Evolutionary conservation across 1,140 invertebrate species (phyloP).

Genomic region (Conopomorpha cramerella): DNA sequence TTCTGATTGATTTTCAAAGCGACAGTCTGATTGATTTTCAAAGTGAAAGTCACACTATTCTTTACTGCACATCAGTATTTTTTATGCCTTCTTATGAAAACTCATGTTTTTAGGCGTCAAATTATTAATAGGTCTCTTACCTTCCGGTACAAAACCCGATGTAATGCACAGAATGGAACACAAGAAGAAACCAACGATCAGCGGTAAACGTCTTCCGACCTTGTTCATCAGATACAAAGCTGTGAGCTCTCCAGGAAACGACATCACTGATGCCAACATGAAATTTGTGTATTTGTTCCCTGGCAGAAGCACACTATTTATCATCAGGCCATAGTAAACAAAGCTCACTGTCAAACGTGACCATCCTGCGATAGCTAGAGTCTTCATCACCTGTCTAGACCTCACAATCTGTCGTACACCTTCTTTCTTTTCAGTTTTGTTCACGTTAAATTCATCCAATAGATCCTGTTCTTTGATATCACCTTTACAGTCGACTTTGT

Average conservation of each 20-base stretch:
- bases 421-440: constrained; percentile 14
- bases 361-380: constrained; percentile 39
- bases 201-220: constrained; percentile 63
- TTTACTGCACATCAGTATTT: no score
- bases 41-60: no score
- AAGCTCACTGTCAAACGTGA: constrained; percentile 70
- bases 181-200: constrained; percentile 61
- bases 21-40: no score
- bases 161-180: constrained; percentile 47
- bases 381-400: constrained; percentile 25
- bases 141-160: constrained; percentile 19
- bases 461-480: constrained; percentile 17
- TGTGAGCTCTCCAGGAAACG: constrained; percentile 71
- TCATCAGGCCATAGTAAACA: constrained; percentile 78
- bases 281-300: constrained; percentile 73
- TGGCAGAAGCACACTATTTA: constrained; percentile 74
- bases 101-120: no score
- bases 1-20: no score
- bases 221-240: constrained; percentile 66
- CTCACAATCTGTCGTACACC: constrained; percentile 16
- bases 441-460: constrained; percentile 20
- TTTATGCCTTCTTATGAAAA: no score
- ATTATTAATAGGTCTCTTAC: no score
- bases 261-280: constrained; percentile 66
- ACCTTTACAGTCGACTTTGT: constrained; percentile 39